phyloP scores from a whole-genome alignment of 2,113 vertebrate genomes.

The Theropithecus gelada region DNA sequence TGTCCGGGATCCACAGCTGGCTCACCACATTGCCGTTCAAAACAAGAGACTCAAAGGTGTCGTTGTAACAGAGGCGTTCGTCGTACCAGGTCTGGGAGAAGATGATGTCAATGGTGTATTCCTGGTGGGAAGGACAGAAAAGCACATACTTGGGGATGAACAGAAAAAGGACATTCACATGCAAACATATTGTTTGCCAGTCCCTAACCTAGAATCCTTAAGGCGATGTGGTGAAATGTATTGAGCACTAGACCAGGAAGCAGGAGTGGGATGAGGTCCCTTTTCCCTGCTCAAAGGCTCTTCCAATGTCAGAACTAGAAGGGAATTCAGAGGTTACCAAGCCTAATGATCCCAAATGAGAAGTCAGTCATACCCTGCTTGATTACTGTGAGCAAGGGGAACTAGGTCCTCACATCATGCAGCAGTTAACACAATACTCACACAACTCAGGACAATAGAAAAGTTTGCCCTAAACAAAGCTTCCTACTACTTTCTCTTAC shows the following conservation, averaged over 20 bases:
- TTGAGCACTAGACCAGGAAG: background rate
- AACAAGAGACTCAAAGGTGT: constrained; percentile 84
- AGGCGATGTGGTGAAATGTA: background rate
- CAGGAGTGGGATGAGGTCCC: background rate
- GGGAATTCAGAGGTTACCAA: background rate
- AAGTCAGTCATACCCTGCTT: background rate
- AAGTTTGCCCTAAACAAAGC: background rate
- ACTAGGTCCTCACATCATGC: too few species aligned
- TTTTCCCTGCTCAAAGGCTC: background rate
- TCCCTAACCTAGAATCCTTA: background rate
- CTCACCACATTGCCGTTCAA: constrained; percentile 87
- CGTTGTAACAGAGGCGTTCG: constrained; percentile 86
- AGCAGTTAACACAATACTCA: background rate
- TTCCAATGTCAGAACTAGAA: background rate
- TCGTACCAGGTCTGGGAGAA: constrained; percentile 89
- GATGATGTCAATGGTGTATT: constrained; percentile 89
- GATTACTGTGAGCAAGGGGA: too few species aligned
- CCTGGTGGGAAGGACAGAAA: constrained; percentile 77
- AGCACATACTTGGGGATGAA: background rate
- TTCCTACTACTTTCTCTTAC: background rate
- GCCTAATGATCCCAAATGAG: background rate
- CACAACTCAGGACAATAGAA: background rate
- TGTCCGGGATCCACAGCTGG: constrained; percentile 88
- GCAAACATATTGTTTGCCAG: background rate
- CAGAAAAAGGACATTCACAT: background rate